Conservation (phyloP, 1,140 invertebrate species). For the Campoletis sonorensis region DNA sequence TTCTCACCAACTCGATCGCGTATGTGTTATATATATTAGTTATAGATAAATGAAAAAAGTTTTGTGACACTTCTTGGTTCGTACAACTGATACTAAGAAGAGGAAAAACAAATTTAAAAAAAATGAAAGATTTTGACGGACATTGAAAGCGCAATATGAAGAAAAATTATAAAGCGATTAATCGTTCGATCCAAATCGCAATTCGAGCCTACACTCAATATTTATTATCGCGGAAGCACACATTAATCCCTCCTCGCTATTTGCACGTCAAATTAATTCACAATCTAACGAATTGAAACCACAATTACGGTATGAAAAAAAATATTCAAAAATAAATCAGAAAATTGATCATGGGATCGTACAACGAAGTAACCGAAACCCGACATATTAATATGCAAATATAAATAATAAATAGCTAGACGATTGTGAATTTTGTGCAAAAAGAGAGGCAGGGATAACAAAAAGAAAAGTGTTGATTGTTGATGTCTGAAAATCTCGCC, state of each 20-base stretch:
- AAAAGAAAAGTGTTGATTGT: conserved; percentile 57
- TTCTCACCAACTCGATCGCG: too few relatives aligned
- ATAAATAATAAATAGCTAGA: conserved; percentile 9
- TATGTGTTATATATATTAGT: too few relatives aligned
- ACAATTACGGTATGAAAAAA: neutral
- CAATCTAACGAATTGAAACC: neutral
- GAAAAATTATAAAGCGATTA: neutral
- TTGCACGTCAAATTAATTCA: neutral
- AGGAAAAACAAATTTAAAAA: too few relatives aligned
- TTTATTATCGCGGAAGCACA: neutral
- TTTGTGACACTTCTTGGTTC: too few relatives aligned
- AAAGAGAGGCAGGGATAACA: conserved; percentile 39
- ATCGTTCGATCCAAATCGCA: neutral
- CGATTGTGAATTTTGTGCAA: conserved; percentile 30
- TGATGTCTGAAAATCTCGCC: conserved; percentile 54
- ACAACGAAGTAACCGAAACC: neutral
- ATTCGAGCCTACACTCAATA: conserved; percentile 5
- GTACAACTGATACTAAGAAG: too few relatives aligned
- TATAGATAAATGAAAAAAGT: too few relatives aligned
- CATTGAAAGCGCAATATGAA: too few relatives aligned
- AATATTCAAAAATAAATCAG: too few relatives aligned
- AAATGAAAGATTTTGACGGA: too few relatives aligned
- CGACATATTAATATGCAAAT: conserved; percentile 3
- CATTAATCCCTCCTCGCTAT: neutral
- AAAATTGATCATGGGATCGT: neutral